Evolutionary conservation across 2,888 invertebrate genomes (phyloP).

Genomic region (Caenorhabditis macrosperma): DNA sequence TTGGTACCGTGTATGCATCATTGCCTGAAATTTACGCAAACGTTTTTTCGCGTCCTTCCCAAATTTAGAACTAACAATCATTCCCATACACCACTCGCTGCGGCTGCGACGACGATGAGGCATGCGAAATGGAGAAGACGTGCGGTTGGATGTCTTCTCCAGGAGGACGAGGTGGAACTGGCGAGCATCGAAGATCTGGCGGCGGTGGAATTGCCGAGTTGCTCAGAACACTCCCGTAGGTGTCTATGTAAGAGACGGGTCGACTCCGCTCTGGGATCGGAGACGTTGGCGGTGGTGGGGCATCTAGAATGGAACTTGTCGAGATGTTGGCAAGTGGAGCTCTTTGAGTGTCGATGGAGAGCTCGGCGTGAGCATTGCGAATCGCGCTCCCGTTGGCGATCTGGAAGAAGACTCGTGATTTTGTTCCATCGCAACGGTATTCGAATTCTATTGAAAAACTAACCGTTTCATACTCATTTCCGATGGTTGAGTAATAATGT

Average conservation of each 20-base stretch:
- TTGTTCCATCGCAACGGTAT: no score
- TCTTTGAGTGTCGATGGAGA: constrained; percentile 23
- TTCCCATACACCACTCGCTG: constrained; percentile 37
- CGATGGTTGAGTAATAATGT: constrained; percentile 78
- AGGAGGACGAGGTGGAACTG: constrained; percentile 53
- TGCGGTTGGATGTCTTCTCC: constrained; percentile 46
- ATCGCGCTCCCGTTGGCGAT: constrained; percentile 26
- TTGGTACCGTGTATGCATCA: constrained; percentile 43
- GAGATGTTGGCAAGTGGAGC: constrained; percentile 42
- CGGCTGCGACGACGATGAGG: constrained; percentile 35
- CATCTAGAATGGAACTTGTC: constrained; percentile 43
- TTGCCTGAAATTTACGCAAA: constrained; percentile 30
- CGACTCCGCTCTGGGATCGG: constrained; percentile 71
- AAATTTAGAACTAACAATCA: constrained; percentile 33
- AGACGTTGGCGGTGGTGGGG: constrained; percentile 76
- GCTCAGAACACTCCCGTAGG: constrained; percentile 8
- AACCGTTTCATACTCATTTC: constrained; percentile 77
- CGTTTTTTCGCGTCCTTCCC: neutral
- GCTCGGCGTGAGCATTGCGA: neutral
- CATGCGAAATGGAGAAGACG: constrained; percentile 50
- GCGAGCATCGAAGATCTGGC: constrained; percentile 55
- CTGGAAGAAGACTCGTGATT: no score
- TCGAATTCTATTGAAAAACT: no score
- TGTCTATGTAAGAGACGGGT: constrained; percentile 49
- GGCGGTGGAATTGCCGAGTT: constrained; percentile 38